Evolutionary conservation across 2,113 vertebrate genomes (phyloP).

Genomic region (Meleagris gallopavo): DNA sequence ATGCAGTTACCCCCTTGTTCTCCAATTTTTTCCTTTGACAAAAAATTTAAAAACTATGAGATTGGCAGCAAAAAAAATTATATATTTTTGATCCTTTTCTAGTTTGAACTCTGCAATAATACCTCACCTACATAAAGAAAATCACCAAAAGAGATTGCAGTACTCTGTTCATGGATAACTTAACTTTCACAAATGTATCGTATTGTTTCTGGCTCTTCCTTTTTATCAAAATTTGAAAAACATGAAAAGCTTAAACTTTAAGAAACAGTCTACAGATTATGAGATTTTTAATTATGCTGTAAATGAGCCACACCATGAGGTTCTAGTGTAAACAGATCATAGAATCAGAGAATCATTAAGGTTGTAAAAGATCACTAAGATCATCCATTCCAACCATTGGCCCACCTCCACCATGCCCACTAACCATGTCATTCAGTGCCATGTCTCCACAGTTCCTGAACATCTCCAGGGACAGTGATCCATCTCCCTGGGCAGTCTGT

Average conservation of each 20-base stretch:
- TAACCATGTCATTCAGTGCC: no score
- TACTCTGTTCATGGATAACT: not conserved
- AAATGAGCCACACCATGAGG: not conserved
- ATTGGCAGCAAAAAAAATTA: not conserved
- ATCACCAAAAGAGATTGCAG: not conserved
- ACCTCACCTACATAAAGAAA: not conserved
- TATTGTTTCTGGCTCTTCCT: not conserved
- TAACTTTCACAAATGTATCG: not conserved
- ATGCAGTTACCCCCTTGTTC: not conserved
- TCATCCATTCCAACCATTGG: no score
- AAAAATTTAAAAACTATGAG: rapidly evolving
- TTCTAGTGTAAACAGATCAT: not conserved
- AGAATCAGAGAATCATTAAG: no score
- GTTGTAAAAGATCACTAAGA: no score
- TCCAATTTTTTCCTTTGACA: not conserved
- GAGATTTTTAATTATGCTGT: not conserved
- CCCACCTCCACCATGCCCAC: no score
- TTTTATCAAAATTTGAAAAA: not conserved
- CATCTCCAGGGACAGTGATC: no score
- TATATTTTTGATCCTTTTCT: not conserved
- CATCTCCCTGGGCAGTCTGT: no score
- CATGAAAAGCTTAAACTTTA: not conserved
- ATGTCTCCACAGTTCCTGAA: no score
- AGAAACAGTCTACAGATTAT: not conserved
- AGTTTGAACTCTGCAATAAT: not conserved